Conservation (phyloP, 2,113 vertebrate genomes). For the Dipodomys spectabilis region DNA sequence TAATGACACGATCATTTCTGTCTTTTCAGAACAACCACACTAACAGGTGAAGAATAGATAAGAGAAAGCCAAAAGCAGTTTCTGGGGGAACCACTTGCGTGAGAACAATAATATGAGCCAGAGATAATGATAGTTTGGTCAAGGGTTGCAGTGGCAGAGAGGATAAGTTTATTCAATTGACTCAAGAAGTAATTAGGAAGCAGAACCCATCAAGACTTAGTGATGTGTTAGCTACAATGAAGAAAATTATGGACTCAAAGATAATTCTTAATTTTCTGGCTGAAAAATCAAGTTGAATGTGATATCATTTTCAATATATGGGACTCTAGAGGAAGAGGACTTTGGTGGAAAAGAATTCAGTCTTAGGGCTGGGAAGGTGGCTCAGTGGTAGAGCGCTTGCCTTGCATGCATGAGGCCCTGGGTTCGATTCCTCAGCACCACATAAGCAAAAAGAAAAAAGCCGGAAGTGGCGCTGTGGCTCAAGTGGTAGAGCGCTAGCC, state of each 20-base stretch:
- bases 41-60: conserved; percentile 23
- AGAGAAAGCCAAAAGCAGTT: conserved; percentile 45
- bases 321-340: neutral
- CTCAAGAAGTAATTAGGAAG: conserved; percentile 36
- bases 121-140: neutral
- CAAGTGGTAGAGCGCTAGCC: too few species aligned
- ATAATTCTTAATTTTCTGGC: conserved; percentile 1
- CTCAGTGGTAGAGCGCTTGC: too few species aligned
- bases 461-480: too few species aligned
- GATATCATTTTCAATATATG: neutral
- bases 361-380: neutral
- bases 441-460: too few species aligned
- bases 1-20: neutral
- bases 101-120: neutral
- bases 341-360: conserved; percentile 24
- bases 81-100: neutral
- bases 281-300: neutral
- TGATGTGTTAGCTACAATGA: neutral
- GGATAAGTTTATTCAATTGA: neutral
- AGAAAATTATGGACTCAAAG: neutral
- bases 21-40: conserved; percentile 36
- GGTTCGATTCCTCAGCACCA: too few species aligned
- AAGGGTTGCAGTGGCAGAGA: neutral
- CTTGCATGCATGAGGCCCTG: too few species aligned
- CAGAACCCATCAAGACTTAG: conserved; percentile 2